Evolutionary conservation across 2,113 vertebrate genomes (phyloP), one percentile per base, ranked within the genome.

Genomic region (Baryphthengus martii): DNA sequence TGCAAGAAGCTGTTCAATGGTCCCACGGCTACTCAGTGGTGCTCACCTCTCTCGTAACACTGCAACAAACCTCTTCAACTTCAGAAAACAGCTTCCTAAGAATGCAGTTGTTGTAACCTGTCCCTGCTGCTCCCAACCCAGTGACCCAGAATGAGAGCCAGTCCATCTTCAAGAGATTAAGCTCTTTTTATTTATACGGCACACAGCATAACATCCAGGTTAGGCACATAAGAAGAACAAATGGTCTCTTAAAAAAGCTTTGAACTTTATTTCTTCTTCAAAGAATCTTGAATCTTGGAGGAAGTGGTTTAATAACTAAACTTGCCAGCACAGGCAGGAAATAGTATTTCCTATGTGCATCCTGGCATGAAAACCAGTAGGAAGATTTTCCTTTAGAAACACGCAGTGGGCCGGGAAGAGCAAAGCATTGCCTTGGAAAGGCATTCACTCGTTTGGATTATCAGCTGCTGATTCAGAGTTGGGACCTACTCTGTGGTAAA

Each of bases 251-350:
- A 93, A 94, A 96, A 96, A 93, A 66, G 66, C 96, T 97, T 97
- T 97, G 96, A 96, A 96, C 96, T 97, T 97, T 93, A 96, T 97
- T 97, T 93, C 90, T 94, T 95, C 95, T 96, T 96, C 92, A 97
- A 96, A 97, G 94, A 74, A 81, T 73, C 89, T 93, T 93, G 92
- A 83, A 53, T 97, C 33, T 89, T 75, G 66, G 31, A 95, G 96
- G 96, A 96, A 97, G 95, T 65, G 83, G 96, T 95, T 96, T 96
- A 97, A 96, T 93, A 96, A 95, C 95, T 93, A 68, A 78, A 85
- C 93, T 89, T 96, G 90, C 90, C 95, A 96, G 86, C 80, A 50
- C 47, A 89, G 70, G 86, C 95, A 96, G 96, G 96, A 97, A 97
- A 94, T 89, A 92, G 79, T 85, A 90, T 95, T 97, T 97, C 93